Base-by-base conservation (phyloP, 1,140 invertebrate species). In the Macrotrachela quadricornifera region DNA sequence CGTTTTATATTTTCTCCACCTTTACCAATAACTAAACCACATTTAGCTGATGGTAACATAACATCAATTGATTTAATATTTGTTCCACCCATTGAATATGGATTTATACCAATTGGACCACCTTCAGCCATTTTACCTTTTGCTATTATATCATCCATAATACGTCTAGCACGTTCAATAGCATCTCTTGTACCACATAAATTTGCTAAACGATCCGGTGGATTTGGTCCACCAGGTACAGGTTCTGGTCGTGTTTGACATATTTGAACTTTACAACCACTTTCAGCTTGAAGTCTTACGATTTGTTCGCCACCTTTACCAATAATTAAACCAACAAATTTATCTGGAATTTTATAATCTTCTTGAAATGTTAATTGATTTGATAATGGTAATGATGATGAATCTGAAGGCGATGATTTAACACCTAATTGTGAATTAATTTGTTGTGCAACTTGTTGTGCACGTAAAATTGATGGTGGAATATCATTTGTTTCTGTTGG, bases 1-100 rank as follows among this genome's bases (percentile, higher is more conserved):
- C 85, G 83, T 63, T 94, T 88, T 57, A 99, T 99, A 0, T 88
- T 97, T 68, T 96, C 91, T 11, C 92, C 92, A 43, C 85, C 87
- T 74, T 96, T 95, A 13, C 76, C 76, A 62, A 97, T 97, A 56
- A 97, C 84, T 6, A 96, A 73, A 41, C 92, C 92, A 50, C 95
- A 91, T 74, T 97, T 97, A 2, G 82, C 79, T 10, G 90, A 91
- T 0, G 92, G 92, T 54, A 97, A 80, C 79, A 85, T 86, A 55
- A 97, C 85, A 69, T 97, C 91, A 45, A 87, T 78, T 67, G 68
- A 61, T 21, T 51, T 63, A 47, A 62, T 63, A 43, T 59, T 60
- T 14, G 64, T 63, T 49, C 62, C 65, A 76, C 69, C 30, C 57
- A 62, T 4, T 37, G 48, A 17, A 40, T 45, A 42, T 60, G 60